Conservation (phyloP, 2,797 vertebrate genomes). For the Sylvilagus floridanus region DNA sequence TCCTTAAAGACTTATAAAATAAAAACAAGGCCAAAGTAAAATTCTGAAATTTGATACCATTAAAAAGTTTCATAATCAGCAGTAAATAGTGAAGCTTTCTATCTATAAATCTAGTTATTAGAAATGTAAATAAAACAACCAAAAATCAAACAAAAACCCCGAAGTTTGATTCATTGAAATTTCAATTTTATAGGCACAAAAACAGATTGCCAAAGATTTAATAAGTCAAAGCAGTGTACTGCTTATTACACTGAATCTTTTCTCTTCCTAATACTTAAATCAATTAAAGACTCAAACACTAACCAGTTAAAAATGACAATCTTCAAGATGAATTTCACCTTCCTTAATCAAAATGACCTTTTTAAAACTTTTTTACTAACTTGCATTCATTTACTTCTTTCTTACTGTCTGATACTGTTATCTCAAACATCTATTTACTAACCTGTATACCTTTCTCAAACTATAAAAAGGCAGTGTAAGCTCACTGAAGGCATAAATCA, state of each 20-base stretch:
- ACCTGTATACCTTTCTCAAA: constrained; percentile 48
- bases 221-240: constrained; percentile 44
- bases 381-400: constrained; percentile 10
- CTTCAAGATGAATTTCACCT: not conserved
- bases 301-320: constrained; percentile 21
- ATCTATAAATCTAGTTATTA: constrained; percentile 25
- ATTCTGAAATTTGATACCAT: not conserved
- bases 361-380: not conserved
- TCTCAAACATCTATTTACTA: constrained; percentile 52
- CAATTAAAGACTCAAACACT: not conserved
- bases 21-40: constrained; percentile 65
- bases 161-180: constrained; percentile 7
- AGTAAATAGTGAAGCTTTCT: constrained; percentile 70
- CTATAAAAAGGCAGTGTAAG: constrained; percentile 33
- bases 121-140: constrained; percentile 1
- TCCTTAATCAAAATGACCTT: not conserved
- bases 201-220: constrained; percentile 29
- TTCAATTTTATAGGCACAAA: constrained; percentile 47
- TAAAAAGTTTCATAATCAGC: constrained; percentile 68
- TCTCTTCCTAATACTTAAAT: constrained; percentile 45
- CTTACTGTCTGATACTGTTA: constrained; percentile 42
- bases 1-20: constrained; percentile 72
- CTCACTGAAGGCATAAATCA: constrained; percentile 49
- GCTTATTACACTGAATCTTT: constrained; percentile 15
- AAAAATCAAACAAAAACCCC: not conserved